Conservation (phyloP, 2,888 invertebrate species). For the Nycteola revayana region DNA sequence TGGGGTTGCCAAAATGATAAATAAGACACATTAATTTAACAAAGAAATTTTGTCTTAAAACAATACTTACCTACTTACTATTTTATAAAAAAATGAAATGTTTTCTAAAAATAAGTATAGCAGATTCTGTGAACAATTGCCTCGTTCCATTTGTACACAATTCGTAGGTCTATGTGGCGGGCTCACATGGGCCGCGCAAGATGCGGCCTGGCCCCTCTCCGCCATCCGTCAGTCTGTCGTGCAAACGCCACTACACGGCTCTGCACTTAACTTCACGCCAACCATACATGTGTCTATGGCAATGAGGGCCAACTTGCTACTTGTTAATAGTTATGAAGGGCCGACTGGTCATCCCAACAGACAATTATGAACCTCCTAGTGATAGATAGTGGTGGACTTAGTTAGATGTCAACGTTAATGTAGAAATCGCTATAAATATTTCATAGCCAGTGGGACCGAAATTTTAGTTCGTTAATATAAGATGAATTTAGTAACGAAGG, state of each 20-base stretch:
- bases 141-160: no score
- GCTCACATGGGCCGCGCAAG: slow-evolving; percentile 43
- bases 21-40: no score
- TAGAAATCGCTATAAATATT: neutral
- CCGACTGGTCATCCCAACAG: slow-evolving; percentile 53
- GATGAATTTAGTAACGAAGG: no score
- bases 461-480: no score
- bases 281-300: slow-evolving; percentile 65
- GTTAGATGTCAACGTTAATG: slow-evolving; percentile 16
- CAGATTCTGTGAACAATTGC: no score
- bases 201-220: slow-evolving; percentile 46
- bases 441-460: no score
- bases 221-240: slow-evolving; percentile 73
- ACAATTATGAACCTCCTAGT: slow-evolving; percentile 48
- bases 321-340: slow-evolving; percentile 64
- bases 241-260: slow-evolving; percentile 60
- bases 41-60: no score
- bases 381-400: slow-evolving; percentile 38
- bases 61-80: no score
- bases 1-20: no score
- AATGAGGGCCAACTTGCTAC: slow-evolving; percentile 64
- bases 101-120: no score
- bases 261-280: slow-evolving; percentile 71
- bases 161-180: slow-evolving; percentile 38
- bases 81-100: no score